phyloP scores from a whole-genome alignment of 2,113 vertebrate species.

The Crotalus horridus region DNA sequence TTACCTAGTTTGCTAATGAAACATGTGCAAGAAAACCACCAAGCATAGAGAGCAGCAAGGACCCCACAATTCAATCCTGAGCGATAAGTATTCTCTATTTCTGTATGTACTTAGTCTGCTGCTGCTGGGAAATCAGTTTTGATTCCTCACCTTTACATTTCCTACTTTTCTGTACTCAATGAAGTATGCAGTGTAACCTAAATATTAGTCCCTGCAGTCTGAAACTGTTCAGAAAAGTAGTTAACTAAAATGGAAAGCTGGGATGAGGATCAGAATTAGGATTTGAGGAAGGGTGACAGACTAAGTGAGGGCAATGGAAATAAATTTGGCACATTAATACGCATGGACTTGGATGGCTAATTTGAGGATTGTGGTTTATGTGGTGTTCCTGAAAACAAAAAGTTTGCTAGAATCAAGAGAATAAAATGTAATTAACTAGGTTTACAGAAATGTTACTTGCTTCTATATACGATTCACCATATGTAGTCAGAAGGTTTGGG shows the following conservation, averaged over 20 bases:
- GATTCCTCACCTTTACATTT: background rate
- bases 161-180: slow-evolving; percentile 58
- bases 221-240: slow-evolving; percentile 52
- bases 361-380: background rate
- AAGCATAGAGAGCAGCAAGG: background rate
- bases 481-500: background rate
- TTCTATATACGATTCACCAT: background rate
- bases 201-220: slow-evolving; percentile 47
- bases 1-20: background rate
- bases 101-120: background rate
- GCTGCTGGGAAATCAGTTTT: background rate
- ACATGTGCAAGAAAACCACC: background rate
- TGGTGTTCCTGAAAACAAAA: background rate
- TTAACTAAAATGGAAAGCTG: background rate
- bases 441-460: background rate
- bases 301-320: background rate
- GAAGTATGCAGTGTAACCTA: slow-evolving; percentile 66
- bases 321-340: background rate
- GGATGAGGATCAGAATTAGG: slow-evolving; percentile 27
- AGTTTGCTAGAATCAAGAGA: background rate
- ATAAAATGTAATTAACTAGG: background rate
- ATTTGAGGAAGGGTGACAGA: background rate
- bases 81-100: background rate
- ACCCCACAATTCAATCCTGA: background rate
- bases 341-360: background rate